Base-by-base conservation (phyloP, 1,140 invertebrate genomes). In the Chrysomallon squamiferum region DNA sequence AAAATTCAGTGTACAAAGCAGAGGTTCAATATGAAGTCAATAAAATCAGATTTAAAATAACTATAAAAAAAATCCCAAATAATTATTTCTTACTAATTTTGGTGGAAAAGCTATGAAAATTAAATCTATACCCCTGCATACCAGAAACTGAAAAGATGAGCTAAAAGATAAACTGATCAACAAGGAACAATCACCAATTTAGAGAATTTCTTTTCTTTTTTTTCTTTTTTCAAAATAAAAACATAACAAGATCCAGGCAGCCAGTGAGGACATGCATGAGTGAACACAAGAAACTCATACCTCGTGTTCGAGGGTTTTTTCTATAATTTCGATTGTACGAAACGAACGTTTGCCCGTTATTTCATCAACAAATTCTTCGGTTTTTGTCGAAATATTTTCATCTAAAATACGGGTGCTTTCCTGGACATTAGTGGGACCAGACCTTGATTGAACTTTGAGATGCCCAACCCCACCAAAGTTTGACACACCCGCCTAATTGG, bases 291-390 rank as follows among this genome's bases (percentile, higher is more conserved):
- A 30, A 63, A 58, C 27, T 18, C 85, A 85, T 93, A 95, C 93
- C 93, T 96, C 93, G 90, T 92, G 93, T 87, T 96, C 93, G 87
- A 96, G 93, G 85, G 94, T 90, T 90, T 95, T 95, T 89, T 96
- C 93, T 87, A 95, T 92, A 88, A 94, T 93, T 89, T 95, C 93
- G 84, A 95, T 90, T 63, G 94, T 96, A 88, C 93, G 89, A 73
- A 96, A 90, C 87, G 91, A 91, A 83, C 90, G 90, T 85, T 92
- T 91, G 75, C 93, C 93, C 67, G 93, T 93, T 69, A 89, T 86
- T 76, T 93, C 92, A 86, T 94, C 93, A 75, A 93, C 85, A 86
- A 92, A 93, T 85, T 95, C 93, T 87, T 95, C 93, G 61, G 93
- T 95, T 85, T 91, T 91, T 65, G 90, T 88, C 72, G 91, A 93